Percentiles rank a stretch among this genome's conserved stretches.
Evolutionary conservation across 1,140 invertebrate genomes (phyloP).

Genomic region (Olivierus martensii): DNA sequence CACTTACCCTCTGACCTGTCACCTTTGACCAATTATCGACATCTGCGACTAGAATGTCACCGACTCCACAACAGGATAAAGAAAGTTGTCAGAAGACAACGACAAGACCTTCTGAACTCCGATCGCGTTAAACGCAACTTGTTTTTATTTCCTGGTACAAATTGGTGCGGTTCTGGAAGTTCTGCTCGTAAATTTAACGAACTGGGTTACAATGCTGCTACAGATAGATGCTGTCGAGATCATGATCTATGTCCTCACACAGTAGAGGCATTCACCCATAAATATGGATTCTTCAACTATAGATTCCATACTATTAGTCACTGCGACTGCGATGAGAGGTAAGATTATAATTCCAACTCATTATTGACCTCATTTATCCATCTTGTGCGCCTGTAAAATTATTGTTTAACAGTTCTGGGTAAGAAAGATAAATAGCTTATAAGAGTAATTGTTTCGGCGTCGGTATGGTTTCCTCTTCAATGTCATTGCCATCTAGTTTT

Average conservation of each 20-base stretch:
- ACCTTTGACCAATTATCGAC: slow-evolving; percentile 16
- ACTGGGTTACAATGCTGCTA: slow-evolving; percentile 55
- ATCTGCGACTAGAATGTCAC: neutral
- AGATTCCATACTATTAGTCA: slow-evolving; percentile 70
- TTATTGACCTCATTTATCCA: too few relatives aligned
- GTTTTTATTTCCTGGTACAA: slow-evolving; percentile 60
- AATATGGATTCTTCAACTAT: slow-evolving; percentile 70
- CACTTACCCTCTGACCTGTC: slow-evolving; percentile 13
- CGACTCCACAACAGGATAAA: slow-evolving; percentile 14
- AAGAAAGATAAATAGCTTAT: too few relatives aligned
- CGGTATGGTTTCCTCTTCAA: too few relatives aligned
- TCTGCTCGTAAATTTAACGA: slow-evolving; percentile 55
- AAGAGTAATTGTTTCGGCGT: too few relatives aligned
- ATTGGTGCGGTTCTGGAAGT: slow-evolving; percentile 74
- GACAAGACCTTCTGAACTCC: neutral
- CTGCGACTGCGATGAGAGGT: slow-evolving; percentile 77
- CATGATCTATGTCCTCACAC: slow-evolving; percentile 71
- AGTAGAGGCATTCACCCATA: slow-evolving; percentile 57
- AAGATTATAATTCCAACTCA: slow-evolving; percentile 23
- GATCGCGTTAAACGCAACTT: slow-evolving; percentile 31
- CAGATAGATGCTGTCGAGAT: slow-evolving; percentile 66
- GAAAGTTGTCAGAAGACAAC: neutral
- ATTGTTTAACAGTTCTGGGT: too few relatives aligned
- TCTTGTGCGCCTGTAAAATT: too few relatives aligned
- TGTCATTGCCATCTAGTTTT: too few relatives aligned